Base-by-base conservation (phyloP, 2,113 vertebrate genomes). In the Xenopus laevis region DNA sequence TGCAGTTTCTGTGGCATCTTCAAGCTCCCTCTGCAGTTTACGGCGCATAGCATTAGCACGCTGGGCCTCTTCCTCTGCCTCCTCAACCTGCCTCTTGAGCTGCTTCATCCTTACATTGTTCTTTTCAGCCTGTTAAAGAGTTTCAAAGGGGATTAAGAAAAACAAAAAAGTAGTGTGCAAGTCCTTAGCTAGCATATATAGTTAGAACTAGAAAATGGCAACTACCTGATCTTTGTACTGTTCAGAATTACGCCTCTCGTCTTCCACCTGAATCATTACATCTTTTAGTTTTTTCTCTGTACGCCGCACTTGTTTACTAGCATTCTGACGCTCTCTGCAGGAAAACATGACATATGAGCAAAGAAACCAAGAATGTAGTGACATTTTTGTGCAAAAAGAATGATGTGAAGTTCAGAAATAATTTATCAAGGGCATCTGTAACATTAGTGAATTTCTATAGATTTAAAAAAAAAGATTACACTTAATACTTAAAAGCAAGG, bases 211-310 rank as follows among this genome's bases (percentile, higher is more conserved):
- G 46, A 47, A 47, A 13, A 13, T 10, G 12, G 20, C n/a, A 10
- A 75, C 61, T 40, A 98, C 97, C 95, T 98, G 97, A 83, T 98
- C 97, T 81, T 98, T 98, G 84, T 86, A 92, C 71, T 98, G 97
- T 87, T 99, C 97, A 0, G 95, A 84, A 27, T 93, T 98, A 77
- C 97, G 95, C 80, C 96, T 90, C 87, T 99, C 96, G 0, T 99
- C 97, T 0, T 99, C 97, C 87, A 99, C 92, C 89, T 97, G 95
- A 80, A 98, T 91, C 80, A 96, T 9, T 71, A 96, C 87, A 3
- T 98, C 97, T 78, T 99, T 99, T 84, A 99, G 88, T 80, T 93
- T 98, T 91, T 99, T 99, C 89, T 99, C 97, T 0, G 95, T 86
- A 77, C 96, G 95, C 40, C 97, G 95, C 82, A 97, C 93, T 70